Conservation (phyloP, 2,888 invertebrate genomes). For the Xylota segnis region DNA sequence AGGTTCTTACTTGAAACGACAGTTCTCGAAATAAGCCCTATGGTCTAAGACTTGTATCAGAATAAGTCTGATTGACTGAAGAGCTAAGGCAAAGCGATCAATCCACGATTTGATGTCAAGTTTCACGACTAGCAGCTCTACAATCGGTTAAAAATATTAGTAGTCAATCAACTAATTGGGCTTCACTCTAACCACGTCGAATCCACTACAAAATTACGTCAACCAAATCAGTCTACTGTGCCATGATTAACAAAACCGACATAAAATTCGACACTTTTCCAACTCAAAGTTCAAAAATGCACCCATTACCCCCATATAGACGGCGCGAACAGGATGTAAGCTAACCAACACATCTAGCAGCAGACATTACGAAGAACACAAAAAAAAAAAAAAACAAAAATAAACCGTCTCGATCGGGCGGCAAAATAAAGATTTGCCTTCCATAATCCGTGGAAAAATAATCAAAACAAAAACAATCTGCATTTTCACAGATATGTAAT, state of each 20-base stretch:
- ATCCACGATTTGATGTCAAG: no score
- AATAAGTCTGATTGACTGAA: no score
- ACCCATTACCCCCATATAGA: not conserved
- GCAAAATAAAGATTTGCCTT: not conserved
- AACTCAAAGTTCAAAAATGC: not conserved
- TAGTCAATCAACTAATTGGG: no score
- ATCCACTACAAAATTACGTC: not conserved
- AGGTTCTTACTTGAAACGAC: no score
- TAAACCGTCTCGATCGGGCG: slow-evolving; percentile 1
- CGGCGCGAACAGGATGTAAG: not conserved
- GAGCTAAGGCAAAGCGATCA: no score
- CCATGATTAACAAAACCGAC: not conserved
- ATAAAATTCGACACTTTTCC: not conserved
- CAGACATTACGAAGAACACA: not conserved
- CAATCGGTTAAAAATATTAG: no score
- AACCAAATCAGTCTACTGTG: not conserved
- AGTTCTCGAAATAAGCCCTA: no score
- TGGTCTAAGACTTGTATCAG: no score
- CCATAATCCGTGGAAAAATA: not conserved
- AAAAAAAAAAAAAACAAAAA: not conserved
- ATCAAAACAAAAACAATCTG: slow-evolving; percentile 16
- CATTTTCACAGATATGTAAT: slow-evolving; percentile 11
- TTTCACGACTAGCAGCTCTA: no score
- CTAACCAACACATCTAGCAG: not conserved
- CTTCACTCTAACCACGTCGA: not conserved